These are phyloP conservation scores for Sinocyclocheilus maitianheensis DNA, from an alignment of 2,113 vertebrate genomes.

Conservation along the genomic window DNA sequence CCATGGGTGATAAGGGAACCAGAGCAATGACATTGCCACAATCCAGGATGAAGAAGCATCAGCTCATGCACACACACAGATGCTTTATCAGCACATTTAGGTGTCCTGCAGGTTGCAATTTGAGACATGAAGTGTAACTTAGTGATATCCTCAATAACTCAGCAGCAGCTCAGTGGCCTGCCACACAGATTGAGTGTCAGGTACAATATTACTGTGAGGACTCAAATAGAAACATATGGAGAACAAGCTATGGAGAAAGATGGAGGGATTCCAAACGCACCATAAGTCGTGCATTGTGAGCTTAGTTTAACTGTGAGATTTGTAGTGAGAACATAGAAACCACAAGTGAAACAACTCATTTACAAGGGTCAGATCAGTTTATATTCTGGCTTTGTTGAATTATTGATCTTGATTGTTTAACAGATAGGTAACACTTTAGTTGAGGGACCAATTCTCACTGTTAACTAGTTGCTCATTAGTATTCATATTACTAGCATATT, in stretches of 20 bases:
- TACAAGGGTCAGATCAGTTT: background rate
- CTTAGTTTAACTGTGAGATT: background rate
- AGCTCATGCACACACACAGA: background rate
- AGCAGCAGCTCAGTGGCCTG: background rate
- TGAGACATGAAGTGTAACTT: constrained; percentile 48
- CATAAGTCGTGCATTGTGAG: background rate
- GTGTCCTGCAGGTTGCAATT: background rate
- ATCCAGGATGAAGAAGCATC: background rate
- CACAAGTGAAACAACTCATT: background rate
- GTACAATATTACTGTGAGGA: constrained; percentile 49
- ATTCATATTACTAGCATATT: too few relatives aligned
- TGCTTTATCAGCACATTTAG: background rate
- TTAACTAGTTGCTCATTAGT: too few relatives aligned
- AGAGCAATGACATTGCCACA: background rate
- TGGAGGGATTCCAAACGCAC: background rate
- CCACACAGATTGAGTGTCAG: constrained; percentile 48
- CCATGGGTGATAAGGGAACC: background rate
- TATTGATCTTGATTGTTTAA: background rate
- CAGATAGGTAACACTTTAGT: background rate
- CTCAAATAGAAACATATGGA: constrained; percentile 59
- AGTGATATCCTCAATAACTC: constrained; percentile 54
- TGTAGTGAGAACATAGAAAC: background rate
- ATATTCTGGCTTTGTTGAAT: background rate
- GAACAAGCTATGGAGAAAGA: background rate
- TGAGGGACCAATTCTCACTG: too few relatives aligned